phyloP scores from a whole-genome alignment of 2,113 vertebrate species.

The Leptodactylus fuscus region DNA sequence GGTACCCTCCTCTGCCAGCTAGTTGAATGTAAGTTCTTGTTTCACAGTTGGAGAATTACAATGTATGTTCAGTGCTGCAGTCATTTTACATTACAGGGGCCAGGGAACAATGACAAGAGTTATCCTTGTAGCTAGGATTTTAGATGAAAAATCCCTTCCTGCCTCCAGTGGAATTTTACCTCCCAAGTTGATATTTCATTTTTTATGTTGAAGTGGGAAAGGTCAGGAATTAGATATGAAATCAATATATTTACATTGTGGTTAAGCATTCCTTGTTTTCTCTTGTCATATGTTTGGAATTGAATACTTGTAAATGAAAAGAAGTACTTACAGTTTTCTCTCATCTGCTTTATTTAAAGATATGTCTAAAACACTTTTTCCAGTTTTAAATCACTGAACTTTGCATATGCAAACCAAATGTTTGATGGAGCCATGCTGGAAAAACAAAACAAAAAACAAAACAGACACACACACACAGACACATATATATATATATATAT shows the following conservation, averaged over 20 bases:
- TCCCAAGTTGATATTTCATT: too few species aligned
- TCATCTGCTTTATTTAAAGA: slow-evolving; percentile 68
- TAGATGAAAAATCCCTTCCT: background rate
- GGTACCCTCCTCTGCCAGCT: too few species aligned
- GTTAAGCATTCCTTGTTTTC: background rate
- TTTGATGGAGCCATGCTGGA: slow-evolving; percentile 66
- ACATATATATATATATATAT: too few species aligned
- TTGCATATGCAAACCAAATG: slow-evolving; percentile 76
- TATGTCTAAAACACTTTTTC: slow-evolving; percentile 71
- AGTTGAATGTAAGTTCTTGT: too few species aligned
- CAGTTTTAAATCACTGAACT: slow-evolving; percentile 71
- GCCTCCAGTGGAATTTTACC: background rate
- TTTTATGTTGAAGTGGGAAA: too few species aligned
- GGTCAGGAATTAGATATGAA: too few species aligned
- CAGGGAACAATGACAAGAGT: background rate
- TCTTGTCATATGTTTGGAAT: slow-evolving; percentile 12
- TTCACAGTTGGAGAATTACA: too few species aligned
- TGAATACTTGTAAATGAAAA: slow-evolving; percentile 33
- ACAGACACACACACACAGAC: too few species aligned
- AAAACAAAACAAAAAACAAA: too few species aligned
- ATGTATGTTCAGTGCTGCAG: too few species aligned
- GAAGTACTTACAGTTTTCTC: slow-evolving; percentile 64
- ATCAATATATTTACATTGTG: background rate
- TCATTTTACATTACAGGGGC: too few species aligned
- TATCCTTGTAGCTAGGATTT: background rate